These are phyloP conservation scores for Lepidostoma basale DNA, from an alignment of 1,140 invertebrate genomes.

Conservation along the genomic window DNA sequence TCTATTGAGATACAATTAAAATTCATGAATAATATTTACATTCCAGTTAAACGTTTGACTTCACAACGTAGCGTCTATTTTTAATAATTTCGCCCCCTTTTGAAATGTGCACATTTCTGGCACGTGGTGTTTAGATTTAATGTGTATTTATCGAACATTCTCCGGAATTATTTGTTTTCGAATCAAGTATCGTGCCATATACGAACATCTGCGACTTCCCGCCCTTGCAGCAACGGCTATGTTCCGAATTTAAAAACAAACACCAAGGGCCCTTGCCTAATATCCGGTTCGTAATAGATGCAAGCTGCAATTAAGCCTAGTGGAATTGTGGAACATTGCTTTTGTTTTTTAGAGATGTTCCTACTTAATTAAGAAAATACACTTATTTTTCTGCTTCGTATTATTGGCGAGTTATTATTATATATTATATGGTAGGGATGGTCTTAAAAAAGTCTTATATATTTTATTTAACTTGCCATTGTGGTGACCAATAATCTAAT, in stretches of 20 bases:
- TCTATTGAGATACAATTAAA: no score
- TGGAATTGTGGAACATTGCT: not conserved
- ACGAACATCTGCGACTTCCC: slow-evolving; percentile 31
- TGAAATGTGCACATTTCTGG: no score
- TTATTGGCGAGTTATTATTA: not conserved
- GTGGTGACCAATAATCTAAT: no score
- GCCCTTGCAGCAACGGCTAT: not conserved
- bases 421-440: not conserved
- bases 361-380: no score
- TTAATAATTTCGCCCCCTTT: no score
- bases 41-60: no score
- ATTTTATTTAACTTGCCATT: no score
- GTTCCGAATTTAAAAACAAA: slow-evolving; percentile 21
- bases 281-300: not conserved
- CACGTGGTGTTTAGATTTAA: not conserved
- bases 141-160: not conserved
- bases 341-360: not conserved
- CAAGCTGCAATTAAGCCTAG: not conserved
- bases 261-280: slow-evolving; percentile 4
- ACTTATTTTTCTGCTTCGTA: no score
- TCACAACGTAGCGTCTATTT: no score
- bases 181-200: slow-evolving; percentile 16
- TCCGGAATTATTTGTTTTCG: not conserved
- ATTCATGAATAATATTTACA: no score
- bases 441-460: not conserved